phyloP scores from a whole-genome alignment of 2,113 vertebrate genomes.

The Chlamydotis undulata region DNA sequence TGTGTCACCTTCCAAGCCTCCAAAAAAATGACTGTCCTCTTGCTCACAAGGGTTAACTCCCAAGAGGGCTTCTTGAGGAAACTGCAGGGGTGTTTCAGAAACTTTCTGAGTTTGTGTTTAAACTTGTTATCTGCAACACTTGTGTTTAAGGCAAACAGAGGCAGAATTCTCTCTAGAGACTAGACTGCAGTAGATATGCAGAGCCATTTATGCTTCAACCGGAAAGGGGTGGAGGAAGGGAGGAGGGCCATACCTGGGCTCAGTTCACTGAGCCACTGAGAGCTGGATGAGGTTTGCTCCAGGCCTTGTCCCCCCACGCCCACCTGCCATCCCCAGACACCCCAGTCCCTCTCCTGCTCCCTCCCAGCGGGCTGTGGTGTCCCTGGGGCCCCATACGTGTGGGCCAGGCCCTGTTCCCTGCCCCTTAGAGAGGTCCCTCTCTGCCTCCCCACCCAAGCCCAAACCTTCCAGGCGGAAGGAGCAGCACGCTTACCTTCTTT shows the following conservation, averaged over 20 bases:
- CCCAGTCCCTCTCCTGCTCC: not conserved
- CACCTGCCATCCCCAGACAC: not conserved
- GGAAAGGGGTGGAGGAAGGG: not conserved
- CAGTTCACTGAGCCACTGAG: not conserved
- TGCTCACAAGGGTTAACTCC: slow-evolving; percentile 36
- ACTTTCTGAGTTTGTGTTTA: slow-evolving; percentile 41
- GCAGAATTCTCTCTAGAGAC: not conserved
- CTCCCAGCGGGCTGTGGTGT: not conserved
- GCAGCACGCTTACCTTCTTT: slow-evolving; percentile 52
- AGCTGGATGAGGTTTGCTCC: not conserved
- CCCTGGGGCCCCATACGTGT: not conserved
- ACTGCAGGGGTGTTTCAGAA: slow-evolving; percentile 2
- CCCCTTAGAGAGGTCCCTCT: not conserved
- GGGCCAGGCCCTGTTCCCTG: not conserved
- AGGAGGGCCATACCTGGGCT: not conserved
- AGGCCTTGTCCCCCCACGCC: not conserved
- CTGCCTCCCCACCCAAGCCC: not conserved
- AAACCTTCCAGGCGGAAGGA: not conserved
- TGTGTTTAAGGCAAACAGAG: not conserved
- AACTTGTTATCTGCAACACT: slow-evolving; percentile 37
- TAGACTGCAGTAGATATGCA: not conserved
- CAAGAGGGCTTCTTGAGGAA: not conserved
- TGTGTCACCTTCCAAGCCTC: not conserved
- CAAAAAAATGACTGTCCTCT: not conserved
- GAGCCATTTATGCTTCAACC: not conserved